These are phyloP conservation scores for Centrocercus urophasianus DNA, from an alignment of 2,113 vertebrate species.

Conservation along the genomic window DNA sequence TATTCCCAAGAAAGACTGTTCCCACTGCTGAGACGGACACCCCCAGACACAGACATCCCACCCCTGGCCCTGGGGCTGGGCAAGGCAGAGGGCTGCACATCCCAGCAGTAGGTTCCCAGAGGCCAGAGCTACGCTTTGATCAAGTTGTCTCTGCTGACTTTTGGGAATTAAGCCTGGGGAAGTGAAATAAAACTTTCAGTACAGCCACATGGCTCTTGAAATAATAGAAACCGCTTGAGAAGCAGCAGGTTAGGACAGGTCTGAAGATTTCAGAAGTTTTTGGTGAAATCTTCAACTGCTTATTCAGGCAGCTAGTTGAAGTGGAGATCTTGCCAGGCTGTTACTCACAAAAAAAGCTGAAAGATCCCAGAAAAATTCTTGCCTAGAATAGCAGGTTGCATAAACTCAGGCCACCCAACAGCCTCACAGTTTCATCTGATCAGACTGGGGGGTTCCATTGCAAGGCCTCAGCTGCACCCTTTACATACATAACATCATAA, in stretches of 20 bases:
- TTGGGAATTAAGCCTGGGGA: conserved; percentile 10
- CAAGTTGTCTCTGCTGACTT: neutral
- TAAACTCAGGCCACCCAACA: neutral
- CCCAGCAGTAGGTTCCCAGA: neutral
- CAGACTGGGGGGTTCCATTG: neutral
- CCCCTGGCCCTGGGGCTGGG: neutral
- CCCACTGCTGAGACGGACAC: neutral
- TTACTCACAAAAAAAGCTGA: conserved; percentile 16
- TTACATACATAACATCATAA: neutral
- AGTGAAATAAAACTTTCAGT: conserved; percentile 9
- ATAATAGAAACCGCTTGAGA: conserved; percentile 42
- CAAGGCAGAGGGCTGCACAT: neutral
- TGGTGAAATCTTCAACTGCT: conserved; percentile 10
- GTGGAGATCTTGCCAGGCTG: neutral
- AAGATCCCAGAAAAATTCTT: neutral
- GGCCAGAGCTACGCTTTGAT: neutral
- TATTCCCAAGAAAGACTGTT: neutral
- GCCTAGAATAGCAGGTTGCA: neutral
- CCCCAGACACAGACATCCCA: neutral
- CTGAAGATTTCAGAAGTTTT: conserved; percentile 30
- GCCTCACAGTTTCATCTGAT: neutral
- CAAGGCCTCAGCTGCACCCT: neutral
- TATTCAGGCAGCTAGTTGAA: conserved; percentile 27
- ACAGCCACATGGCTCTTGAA: neutral
- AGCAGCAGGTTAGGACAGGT: conserved; percentile 40